A percentile compares a stretch with the other conserved stretches of the same genome.
Evolutionary conservation across 2,113 vertebrate species (phyloP).

Genomic region (Bubalus kerabau): DNA sequence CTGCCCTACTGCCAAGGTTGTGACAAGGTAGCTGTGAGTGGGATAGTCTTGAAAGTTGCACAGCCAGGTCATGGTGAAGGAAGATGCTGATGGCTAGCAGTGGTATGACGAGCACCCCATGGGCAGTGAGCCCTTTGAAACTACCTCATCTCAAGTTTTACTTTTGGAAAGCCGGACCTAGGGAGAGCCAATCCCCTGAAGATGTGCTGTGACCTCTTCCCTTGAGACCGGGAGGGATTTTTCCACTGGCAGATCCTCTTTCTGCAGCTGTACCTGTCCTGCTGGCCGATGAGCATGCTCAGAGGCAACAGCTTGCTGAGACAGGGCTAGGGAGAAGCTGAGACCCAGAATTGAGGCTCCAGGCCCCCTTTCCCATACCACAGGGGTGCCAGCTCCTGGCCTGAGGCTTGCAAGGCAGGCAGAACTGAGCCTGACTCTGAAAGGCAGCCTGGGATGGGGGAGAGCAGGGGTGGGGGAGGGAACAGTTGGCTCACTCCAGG

Average conservation of each 20-base stretch:
- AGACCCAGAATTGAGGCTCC: neutral
- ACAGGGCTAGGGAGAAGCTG: neutral
- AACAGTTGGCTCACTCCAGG: neutral
- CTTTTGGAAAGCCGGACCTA: neutral
- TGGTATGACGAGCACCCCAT: accelerated
- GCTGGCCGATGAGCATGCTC: accelerated
- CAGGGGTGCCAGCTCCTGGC: neutral
- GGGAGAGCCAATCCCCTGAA: neutral
- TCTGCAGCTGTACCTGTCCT: too few species aligned
- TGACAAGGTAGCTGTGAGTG: too few species aligned
- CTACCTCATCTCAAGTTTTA: neutral
- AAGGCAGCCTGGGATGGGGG: neutral
- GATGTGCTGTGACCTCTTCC: neutral
- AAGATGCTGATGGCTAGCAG: neutral
- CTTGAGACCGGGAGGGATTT: neutral
- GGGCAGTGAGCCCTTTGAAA: neutral
- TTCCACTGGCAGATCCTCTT: neutral
- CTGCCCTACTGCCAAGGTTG: neutral
- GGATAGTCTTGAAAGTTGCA: neutral
- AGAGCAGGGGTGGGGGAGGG: neutral
- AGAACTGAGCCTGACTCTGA: neutral
- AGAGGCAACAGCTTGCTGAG: neutral
- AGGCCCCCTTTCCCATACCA: accelerated
- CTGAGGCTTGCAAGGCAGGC: neutral
- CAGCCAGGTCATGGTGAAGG: neutral